Base-by-base conservation (phyloP, 2,888 invertebrate genomes). In the Eustalomyia histrio region DNA sequence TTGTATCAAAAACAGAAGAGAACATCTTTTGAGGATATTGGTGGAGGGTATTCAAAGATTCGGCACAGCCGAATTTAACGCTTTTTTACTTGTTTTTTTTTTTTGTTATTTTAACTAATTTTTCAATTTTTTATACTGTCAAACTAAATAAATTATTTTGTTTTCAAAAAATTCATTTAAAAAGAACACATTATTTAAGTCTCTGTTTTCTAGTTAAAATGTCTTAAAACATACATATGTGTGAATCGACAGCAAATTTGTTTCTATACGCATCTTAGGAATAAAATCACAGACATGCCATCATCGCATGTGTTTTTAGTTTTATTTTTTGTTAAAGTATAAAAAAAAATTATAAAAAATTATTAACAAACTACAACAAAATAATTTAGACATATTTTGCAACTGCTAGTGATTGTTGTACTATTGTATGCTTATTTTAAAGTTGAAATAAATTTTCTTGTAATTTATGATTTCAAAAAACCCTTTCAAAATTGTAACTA, bases 191-290 rank as follows among this genome's bases (percentile, higher is more conserved):
- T 12, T 47, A 1, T 47, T 47, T n/a, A 5, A n/a, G n/a, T 14
- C 43, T 47, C 43, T 47, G 43, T 1, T 47, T 60, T 17, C 16
- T 58, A 33, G 57, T 33, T 12, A 8, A 12, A 21, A n/a, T n/a
- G n/a, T n/a, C n/a, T n/a, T n/a, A 8, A 12, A 18, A 14, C 1
- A 29, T 16, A 35, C 39, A 60, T 17, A 3, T 60, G 65, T 43
- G 64, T 63, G 33, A 47, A 50, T 52, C 60, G 53, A 55, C 50
- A 60, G 33, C 61, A 50, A 43, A 78, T 64, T 67, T 67, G 17
- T 68, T 65, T 52, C 29, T 24, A 52, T 43, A 81, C 81, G 78
- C 81, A 81, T 78, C 67, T 71, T 65, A 57, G 78, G 74, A 81
- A 78, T 78, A n/a, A 71, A 78, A 78, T 21, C 33, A 53, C 33